phyloP scores from a whole-genome alignment of 2,797 vertebrate genomes.

The Malacoraja senta region DNA sequence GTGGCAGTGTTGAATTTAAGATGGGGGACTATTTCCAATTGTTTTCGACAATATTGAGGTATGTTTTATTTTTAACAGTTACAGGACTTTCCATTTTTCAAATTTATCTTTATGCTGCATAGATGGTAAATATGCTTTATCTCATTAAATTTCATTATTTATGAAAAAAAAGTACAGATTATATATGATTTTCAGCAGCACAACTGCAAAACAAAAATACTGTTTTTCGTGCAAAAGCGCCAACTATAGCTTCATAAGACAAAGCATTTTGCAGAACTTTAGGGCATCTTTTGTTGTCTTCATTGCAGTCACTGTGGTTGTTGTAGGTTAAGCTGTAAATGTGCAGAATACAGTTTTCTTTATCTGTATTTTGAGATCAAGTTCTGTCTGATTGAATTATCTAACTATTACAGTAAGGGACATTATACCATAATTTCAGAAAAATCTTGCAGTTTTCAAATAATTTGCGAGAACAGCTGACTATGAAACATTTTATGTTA shows the following conservation, averaged over 20 bases:
- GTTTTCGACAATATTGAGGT: not conserved
- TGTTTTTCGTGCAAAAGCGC: not conserved
- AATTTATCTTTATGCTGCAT: conserved; percentile 1
- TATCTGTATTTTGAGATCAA: too few species aligned
- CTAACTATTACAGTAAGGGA: not conserved
- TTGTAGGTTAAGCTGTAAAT: conserved; percentile 6
- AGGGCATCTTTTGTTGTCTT: not conserved
- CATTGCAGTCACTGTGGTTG: not conserved
- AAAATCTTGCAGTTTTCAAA: not conserved
- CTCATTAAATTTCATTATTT: conserved; percentile 31
- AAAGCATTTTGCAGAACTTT: not conserved
- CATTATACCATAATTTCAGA: not conserved
- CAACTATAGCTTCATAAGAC: not conserved
- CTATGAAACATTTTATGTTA: not conserved
- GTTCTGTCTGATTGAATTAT: not conserved
- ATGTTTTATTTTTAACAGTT: not conserved
- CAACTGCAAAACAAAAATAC: not conserved
- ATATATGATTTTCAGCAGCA: conserved; percentile 1
- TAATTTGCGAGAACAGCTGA: not conserved
- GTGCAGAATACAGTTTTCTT: not conserved
- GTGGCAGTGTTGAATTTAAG: conserved; percentile 26
- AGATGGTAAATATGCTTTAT: not conserved
- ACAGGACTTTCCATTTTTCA: not conserved
- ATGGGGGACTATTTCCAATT: not conserved
- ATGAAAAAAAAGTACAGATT: conserved; percentile 27